Percentiles rank a stretch among this genome's conserved stretches.
Conservation (phyloP, 2,113 vertebrate genomes). For the Castor canadensis region DNA sequence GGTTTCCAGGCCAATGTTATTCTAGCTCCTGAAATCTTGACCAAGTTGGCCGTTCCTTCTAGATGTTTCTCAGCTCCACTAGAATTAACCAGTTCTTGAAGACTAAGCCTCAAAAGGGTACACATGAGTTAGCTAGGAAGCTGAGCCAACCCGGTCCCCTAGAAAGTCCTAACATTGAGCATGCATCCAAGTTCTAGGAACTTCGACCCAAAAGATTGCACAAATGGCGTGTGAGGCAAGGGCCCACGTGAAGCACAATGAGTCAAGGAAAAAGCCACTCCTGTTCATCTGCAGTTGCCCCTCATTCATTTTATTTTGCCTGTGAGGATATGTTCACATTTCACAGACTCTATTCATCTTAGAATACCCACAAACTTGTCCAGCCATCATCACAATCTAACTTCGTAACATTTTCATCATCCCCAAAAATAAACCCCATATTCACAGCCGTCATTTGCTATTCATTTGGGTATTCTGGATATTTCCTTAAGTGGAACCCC, state of each 20-base stretch:
- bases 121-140: neutral
- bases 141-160: neutral
- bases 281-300: neutral
- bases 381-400: rapidly evolving
- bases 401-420: too few species aligned
- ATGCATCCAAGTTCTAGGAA: neutral
- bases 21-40: neutral
- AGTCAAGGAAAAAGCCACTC: too few species aligned
- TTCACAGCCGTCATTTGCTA: neutral
- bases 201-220: constrained; percentile 5
- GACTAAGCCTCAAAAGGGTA: neutral
- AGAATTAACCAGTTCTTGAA: neutral
- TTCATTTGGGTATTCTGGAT: neutral
- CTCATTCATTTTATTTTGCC: neutral
- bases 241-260: neutral
- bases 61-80: neutral
- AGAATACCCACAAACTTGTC: neutral
- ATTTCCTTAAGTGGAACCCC: rapidly evolving
- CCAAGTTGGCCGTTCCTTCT: constrained; percentile 14
- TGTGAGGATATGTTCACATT: neutral
- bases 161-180: neutral
- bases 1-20: constrained; percentile 44
- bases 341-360: too few species aligned
- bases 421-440: neutral
- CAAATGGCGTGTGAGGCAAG: neutral